Evolutionary conservation across 2,113 vertebrate genomes (phyloP).

Genomic region (Stegastes partitus): DNA sequence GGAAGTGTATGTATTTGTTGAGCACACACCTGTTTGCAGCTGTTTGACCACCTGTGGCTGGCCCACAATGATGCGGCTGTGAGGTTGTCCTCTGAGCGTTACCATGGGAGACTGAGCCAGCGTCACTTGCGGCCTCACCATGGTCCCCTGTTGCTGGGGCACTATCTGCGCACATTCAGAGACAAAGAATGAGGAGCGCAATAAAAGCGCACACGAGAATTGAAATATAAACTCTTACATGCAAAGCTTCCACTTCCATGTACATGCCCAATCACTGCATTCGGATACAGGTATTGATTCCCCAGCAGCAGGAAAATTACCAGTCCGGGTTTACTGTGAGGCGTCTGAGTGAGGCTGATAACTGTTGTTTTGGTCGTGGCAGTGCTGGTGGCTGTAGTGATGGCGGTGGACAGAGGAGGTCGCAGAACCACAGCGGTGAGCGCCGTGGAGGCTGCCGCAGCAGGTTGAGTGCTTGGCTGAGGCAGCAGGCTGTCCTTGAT

Average conservation of each 20-base stretch:
- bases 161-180: constrained; percentile 82
- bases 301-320: constrained; percentile 72
- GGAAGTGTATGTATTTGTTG: neutral
- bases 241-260: neutral
- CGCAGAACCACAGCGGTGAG: constrained; percentile 90
- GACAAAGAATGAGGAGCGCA: constrained; percentile 8
- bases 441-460: constrained; percentile 81
- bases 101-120: constrained; percentile 92
- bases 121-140: constrained; percentile 90
- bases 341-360: constrained; percentile 90
- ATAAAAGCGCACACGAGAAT: neutral
- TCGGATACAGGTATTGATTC: neutral
- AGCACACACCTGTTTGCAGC: constrained; percentile 88
- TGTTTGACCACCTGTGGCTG: constrained; percentile 90
- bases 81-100: constrained; percentile 87
- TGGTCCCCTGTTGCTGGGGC: constrained; percentile 88
- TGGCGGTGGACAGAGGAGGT: constrained; percentile 84
- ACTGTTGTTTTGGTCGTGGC: constrained; percentile 81
- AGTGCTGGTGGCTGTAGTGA: constrained; percentile 77
- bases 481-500: constrained; percentile 95
- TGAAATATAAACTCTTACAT: constrained; percentile 2
- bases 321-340: constrained; percentile 89
- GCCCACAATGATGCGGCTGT: constrained; percentile 89
- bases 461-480: constrained; percentile 84
- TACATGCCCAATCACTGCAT: neutral